Evolutionary conservation across 2,113 vertebrate genomes (phyloP), one percentile per base, ranked within the genome.

Genomic region (human): DNA sequence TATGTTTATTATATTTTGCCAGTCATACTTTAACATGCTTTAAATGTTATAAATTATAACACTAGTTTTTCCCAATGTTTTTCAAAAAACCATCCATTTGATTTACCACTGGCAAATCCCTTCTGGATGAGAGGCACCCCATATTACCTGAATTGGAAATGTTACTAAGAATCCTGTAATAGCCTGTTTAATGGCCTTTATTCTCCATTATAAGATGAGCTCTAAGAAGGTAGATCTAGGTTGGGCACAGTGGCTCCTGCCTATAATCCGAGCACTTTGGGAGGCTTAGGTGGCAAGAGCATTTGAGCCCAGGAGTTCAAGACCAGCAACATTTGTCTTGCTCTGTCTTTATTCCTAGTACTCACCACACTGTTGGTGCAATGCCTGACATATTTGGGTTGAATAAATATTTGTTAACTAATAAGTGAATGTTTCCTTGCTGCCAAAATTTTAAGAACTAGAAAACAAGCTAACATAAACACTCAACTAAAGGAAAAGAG

Each of bases 381-480:
- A 59, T 76, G 14, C 43, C 35, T 82, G 18, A 14, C 45, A n/a
- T 27, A 76, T 45, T 6, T 75, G 25, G 64, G 30, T 13, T 61
- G 27, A 95, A 35, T 82, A 78, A 90, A 76, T 64, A 93, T 82
- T 64, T 89, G 14, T 48, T 64, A 93, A 73, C n/a, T 72, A 82
- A 90, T n/a, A 87, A 82, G 86, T 88, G 38, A 40, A 72, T 73
- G 75, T 79, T 95, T 16, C 5, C 45, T 79, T 83, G 18, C 27
- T 80, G 72, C 23, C 45, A 93, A 85, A 30, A 75, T 80, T 79
- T 95, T 68, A 93, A 84, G 17, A 95, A 91, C 16, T 79, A 91
- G 59, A 75, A 93, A 93, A 90, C 22, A 95, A 89, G 92, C 30
- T 45, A 89, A 85, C 89, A 94, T 90, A 68, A 89, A 40, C 6